A percentile compares a stretch with the other conserved stretches of the same genome.
phyloP scores from a whole-genome alignment of 2,113 vertebrate genomes.

The Vidua chalybeata region DNA sequence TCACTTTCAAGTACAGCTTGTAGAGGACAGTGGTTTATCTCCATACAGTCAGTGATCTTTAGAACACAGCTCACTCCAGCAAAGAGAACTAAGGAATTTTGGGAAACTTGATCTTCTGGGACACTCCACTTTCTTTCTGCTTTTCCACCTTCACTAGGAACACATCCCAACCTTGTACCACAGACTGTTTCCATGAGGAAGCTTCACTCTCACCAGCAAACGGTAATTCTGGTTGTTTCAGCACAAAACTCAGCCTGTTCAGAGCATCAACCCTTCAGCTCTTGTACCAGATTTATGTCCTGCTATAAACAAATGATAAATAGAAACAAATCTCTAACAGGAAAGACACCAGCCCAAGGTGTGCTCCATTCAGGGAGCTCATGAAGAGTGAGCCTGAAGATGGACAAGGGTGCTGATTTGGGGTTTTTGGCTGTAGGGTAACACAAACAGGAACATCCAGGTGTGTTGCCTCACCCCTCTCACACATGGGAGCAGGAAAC shows the following conservation, averaged over 20 bases:
- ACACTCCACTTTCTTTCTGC: not conserved
- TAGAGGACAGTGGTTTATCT: constrained; percentile 16
- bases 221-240: not conserved
- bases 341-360: not conserved
- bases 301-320: not conserved
- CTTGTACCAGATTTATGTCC: not conserved
- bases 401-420: not conserved
- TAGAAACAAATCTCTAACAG: not conserved
- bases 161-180: constrained; percentile 35
- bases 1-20: constrained; percentile 27
- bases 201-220: not conserved
- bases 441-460: not conserved
- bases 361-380: not conserved
- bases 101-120: not conserved
- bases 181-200: not conserved
- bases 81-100: not conserved
- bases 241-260: not conserved
- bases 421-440: not conserved
- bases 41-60: not conserved
- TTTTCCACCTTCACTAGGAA: not conserved
- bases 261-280: not conserved
- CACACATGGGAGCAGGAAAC: not conserved
- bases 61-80: not conserved
- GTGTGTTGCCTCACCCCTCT: not conserved
- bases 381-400: not conserved